Evolutionary conservation across 2,888 invertebrate species (phyloP).

Genomic region (Dinocampus coccinellae): DNA sequence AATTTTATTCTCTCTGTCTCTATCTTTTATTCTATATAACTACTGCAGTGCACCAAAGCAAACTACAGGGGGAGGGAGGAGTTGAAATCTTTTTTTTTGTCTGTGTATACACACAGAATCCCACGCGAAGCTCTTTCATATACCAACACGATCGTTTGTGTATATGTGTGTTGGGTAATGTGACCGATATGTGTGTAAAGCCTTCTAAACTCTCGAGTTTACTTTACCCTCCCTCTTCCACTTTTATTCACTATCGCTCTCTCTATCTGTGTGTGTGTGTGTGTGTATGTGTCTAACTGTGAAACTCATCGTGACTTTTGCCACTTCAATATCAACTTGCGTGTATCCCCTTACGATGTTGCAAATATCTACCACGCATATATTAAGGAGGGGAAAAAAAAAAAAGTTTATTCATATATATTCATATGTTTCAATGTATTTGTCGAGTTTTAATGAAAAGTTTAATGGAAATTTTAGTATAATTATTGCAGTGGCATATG

Average conservation of each 20-base stretch:
- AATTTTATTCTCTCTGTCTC: slow-evolving; percentile 35
- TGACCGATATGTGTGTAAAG: slow-evolving; percentile 23
- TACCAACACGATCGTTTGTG: slow-evolving; percentile 4
- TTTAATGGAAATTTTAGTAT: background rate
- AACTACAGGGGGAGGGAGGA: no score
- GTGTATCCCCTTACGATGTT: background rate
- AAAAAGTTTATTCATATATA: no score
- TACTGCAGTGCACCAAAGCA: slow-evolving; percentile 49
- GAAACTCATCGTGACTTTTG: slow-evolving; percentile 27
- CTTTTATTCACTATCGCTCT: background rate
- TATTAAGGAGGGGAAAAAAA: no score
- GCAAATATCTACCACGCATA: background rate
- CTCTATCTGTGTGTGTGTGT: background rate
- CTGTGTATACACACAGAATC: no score
- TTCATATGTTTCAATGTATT: background rate
- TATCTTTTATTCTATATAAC: background rate
- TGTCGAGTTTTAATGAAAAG: background rate
- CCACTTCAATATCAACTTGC: background rate
- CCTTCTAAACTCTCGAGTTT: slow-evolving; percentile 31
- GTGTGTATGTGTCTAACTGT: background rate
- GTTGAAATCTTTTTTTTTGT: background rate
- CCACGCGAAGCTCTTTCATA: no score
- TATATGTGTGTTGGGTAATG: background rate
- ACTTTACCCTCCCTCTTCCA: background rate
- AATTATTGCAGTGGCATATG: background rate